Base-by-base conservation (phyloP, 2,888 invertebrate genomes). In the Eilema depressum region DNA sequence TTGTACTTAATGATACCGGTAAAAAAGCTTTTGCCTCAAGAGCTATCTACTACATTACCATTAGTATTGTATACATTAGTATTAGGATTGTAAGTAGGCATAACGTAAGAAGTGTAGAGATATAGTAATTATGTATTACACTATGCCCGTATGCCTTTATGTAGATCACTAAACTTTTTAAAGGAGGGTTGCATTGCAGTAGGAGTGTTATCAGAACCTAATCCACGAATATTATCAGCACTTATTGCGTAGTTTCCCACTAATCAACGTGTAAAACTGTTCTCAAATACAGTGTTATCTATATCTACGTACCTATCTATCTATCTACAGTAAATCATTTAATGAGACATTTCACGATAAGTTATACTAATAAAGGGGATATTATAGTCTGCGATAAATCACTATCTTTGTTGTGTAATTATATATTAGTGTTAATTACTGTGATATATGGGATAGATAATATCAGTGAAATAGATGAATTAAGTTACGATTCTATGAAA, bases 271-370 rank as follows among this genome's bases (percentile, higher is more conserved):
- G 26, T 28, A 17, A 59, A 59, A 59, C 5, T 28, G 26, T 17
- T 26, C 17, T 25, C 5, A 14, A 59, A 26, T 26, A 28, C 0
- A 7, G 17, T 59, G 4, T 59, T 28, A 59, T 59, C 26, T 26
- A 28, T 28, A 26, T 26, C 20, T 59, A 26, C 8, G n/a, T 53
- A 47, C 14, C 20, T 7, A 17, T 17, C 41, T 41, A 53, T 53
- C n/a, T n/a, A 53, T 26, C 3, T 17, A 59, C 17, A 59, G 59
- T 28, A 59, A 59, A 59, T 59, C 59, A 59, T 59, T 59, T 28
- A 26, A 59, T 59, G 59, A 59, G 25, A 59, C 4, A 20, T 59
- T 59, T 26, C 25, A 59, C 17, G 26, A 25, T 26, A 59, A 25
- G 56, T 20, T 7, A 53, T n/a, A 25, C 7, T 59, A 20, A 17